Percentiles rank a stretch among this genome's conserved stretches.
Evolutionary conservation across 2,113 vertebrate genomes (phyloP).

Genomic region (Herpetotheres cachinnans): DNA sequence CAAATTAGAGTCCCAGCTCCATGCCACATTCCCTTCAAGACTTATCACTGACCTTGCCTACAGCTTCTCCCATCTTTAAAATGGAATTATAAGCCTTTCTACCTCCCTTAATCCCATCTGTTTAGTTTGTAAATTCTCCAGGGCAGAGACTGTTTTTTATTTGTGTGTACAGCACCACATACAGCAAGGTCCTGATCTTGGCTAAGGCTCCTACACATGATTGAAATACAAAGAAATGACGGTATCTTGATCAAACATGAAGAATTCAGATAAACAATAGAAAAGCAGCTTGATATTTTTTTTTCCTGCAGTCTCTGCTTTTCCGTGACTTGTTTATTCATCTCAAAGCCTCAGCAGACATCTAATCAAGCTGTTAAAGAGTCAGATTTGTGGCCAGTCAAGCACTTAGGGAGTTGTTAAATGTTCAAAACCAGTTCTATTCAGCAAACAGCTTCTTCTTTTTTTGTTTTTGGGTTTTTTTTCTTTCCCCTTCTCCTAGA

Average conservation of each 20-base stretch:
- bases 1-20: not conserved
- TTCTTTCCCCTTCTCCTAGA: not conserved
- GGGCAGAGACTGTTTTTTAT: constrained; percentile 30
- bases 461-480: no score
- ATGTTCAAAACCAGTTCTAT: not conserved
- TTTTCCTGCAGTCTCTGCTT: constrained; percentile 11
- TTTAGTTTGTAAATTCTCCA: constrained; percentile 41
- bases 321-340: constrained; percentile 47
- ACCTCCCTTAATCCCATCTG: not conserved
- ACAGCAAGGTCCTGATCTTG: constrained; percentile 52
- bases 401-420: constrained; percentile 39
- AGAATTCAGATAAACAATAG: constrained; percentile 16
- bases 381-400: constrained; percentile 21
- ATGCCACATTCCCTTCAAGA: not conserved
- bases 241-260: constrained; percentile 41
- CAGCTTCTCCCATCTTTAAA: constrained; percentile 15
- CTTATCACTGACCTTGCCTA: not conserved
- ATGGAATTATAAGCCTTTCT: not conserved
- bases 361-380: constrained; percentile 59
- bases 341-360: constrained; percentile 40
- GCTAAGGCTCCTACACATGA: not conserved
- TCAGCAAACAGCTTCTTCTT: not conserved
- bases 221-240: constrained; percentile 41
- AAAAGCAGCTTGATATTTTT: constrained; percentile 42
- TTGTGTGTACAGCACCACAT: constrained; percentile 36